These are phyloP conservation scores for Babyrousa celebensis DNA, from an alignment of 2,797 vertebrate species.

Conservation along the genomic window DNA sequence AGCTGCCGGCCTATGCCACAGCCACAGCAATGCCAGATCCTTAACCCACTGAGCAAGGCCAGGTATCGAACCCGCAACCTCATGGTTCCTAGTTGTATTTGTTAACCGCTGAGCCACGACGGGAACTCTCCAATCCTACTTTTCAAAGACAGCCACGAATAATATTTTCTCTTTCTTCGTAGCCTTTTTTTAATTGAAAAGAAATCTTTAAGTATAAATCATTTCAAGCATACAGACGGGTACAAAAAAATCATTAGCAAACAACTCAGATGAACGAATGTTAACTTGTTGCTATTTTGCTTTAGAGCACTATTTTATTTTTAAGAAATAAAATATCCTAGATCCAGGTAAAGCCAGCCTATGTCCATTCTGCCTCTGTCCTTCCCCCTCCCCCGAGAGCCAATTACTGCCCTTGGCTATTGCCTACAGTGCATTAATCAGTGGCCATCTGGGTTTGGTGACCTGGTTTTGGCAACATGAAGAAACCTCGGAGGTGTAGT, in stretches of 20 bases:
- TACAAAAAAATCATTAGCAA: constrained; percentile 41
- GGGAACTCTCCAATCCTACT: neutral
- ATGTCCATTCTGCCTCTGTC: fast-evolving
- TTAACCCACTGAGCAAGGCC: too few species aligned
- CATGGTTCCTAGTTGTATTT: too few species aligned
- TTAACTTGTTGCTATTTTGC: neutral
- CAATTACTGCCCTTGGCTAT: neutral
- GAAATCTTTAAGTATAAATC: constrained; percentile 61
- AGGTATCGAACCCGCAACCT: too few species aligned
- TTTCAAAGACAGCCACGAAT: neutral
- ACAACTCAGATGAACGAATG: neutral
- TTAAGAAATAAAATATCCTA: neutral
- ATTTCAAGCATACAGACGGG: constrained; percentile 33
- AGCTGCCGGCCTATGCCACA: too few species aligned
- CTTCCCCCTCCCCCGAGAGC: neutral
- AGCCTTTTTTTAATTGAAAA: constrained; percentile 8
- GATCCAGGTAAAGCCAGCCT: neutral
- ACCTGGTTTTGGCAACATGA: neutral
- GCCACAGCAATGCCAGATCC: too few species aligned
- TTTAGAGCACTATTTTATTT: neutral
- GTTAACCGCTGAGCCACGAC: too few species aligned
- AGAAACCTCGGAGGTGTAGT: neutral
- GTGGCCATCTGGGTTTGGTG: neutral
- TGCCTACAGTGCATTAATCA: neutral
- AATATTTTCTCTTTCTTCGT: constrained; percentile 45